Percentiles rank a stretch among this genome's conserved stretches.
Conservation (phyloP, 2,888 invertebrate species). For the Tolmerus cingulatus region DNA sequence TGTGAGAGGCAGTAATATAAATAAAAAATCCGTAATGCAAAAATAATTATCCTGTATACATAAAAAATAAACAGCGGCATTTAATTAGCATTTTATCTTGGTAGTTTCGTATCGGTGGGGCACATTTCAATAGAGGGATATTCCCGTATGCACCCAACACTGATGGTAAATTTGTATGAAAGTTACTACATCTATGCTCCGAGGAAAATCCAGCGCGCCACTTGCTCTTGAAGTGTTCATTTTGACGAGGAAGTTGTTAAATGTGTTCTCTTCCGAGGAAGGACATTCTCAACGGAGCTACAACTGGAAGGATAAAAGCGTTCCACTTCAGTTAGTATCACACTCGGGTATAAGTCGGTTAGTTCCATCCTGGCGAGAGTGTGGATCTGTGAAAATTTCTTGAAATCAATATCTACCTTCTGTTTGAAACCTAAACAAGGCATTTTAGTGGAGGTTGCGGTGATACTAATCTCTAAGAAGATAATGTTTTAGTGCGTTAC, state of each 20-base stretch:
- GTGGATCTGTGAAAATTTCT: conserved; percentile 11
- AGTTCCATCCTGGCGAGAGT: conserved; percentile 11
- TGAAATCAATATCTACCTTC: conserved; percentile 32
- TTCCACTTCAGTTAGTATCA: conserved; percentile 44
- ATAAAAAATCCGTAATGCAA: too few relatives aligned
- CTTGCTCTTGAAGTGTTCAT: neutral
- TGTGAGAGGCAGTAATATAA: too few relatives aligned
- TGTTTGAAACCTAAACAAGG: neutral
- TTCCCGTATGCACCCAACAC: neutral
- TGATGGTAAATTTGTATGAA: neutral
- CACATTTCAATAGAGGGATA: neutral
- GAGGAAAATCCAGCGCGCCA: neutral
- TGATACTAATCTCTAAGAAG: neutral
- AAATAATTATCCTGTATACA: too few relatives aligned
- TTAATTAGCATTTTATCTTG: neutral
- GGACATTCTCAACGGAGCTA: neutral
- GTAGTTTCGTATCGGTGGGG: neutral
- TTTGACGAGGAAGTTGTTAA: conserved; percentile 1
- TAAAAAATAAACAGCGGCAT: neutral
- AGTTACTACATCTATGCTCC: neutral
- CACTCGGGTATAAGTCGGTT: conserved; percentile 44
- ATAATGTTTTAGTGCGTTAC: neutral
- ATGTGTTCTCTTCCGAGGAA: neutral
- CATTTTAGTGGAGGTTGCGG: neutral
- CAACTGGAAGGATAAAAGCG: conserved; percentile 9